phyloP scores from a whole-genome alignment of 2,888 invertebrate genomes.

The Drosophila leonis region DNA sequence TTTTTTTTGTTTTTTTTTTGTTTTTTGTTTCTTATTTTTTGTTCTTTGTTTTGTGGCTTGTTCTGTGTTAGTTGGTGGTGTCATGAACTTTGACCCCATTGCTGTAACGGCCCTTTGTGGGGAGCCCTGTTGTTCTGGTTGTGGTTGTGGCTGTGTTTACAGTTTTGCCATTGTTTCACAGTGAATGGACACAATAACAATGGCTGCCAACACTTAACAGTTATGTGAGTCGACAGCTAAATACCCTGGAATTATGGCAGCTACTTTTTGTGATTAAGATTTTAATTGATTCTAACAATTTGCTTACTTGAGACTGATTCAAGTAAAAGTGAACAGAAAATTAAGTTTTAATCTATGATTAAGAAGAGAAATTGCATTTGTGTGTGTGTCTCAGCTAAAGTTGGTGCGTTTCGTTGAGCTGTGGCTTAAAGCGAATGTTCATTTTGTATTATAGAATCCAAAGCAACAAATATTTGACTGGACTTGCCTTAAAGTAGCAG shows the following conservation, averaged over 20 bases:
- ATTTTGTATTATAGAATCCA: constrained; percentile 13
- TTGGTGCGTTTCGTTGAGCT: neutral
- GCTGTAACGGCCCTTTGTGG: constrained; percentile 29
- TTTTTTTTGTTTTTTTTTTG: too few species aligned
- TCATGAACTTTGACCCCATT: constrained; percentile 57
- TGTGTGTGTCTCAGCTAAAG: neutral
- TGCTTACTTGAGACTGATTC: neutral
- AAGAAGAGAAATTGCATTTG: neutral
- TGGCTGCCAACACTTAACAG: neutral
- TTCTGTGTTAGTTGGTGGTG: constrained; percentile 21
- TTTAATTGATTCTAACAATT: too few species aligned
- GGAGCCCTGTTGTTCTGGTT: constrained; percentile 28
- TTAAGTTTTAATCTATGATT: neutral
- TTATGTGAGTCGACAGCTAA: neutral
- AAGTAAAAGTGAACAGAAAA: neutral
- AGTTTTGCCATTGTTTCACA: constrained; percentile 36
- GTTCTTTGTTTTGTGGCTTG: neutral
- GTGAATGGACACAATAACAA: constrained; percentile 27
- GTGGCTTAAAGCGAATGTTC: neutral
- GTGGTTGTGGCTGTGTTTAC: constrained; percentile 32
- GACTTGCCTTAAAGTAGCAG: constrained; percentile 76
- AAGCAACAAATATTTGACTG: constrained; percentile 58
- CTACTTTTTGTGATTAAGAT: too few species aligned
- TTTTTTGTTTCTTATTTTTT: neutral
- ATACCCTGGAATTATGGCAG: constrained; percentile 5